phyloP scores from a whole-genome alignment of 2,113 vertebrate species.

The Gallinago jamesoni region DNA sequence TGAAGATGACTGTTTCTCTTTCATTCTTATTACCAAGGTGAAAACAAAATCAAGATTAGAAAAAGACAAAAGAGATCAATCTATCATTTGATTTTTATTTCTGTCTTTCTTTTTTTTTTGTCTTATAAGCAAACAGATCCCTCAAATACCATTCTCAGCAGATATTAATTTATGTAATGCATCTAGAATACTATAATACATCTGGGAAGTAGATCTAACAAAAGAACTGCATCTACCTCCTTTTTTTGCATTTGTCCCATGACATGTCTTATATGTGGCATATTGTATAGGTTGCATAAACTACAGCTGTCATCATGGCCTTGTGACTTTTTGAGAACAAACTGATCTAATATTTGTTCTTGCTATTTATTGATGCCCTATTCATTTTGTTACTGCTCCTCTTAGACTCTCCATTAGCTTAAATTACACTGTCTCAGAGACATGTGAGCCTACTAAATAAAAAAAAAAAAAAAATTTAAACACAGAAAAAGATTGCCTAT shows the following conservation, averaged over 20 bases:
- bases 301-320: not conserved
- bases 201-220: not conserved
- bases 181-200: not conserved
- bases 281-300: not conserved
- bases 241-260: not conserved
- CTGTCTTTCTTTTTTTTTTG: not conserved
- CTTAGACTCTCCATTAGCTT: not conserved
- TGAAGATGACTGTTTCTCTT: not conserved
- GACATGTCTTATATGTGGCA: not conserved
- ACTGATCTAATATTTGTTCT: slow-evolving; percentile 20
- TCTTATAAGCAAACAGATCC: not conserved
- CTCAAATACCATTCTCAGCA: not conserved
- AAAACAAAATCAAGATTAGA: not conserved
- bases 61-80: not conserved
- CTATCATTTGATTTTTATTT: not conserved
- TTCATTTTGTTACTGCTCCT: slow-evolving; percentile 1
- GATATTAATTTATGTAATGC: not conserved
- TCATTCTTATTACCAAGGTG: not conserved
- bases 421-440: slow-evolving; percentile 17
- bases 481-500: not conserved
- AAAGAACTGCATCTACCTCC: not conserved
- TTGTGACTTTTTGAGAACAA: not conserved
- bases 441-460: not conserved
- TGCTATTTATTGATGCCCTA: not conserved
- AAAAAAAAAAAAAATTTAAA: not conserved